Evolutionary conservation across 2,888 invertebrate genomes (phyloP).

Genomic region (Ischnus inquisitorius): DNA sequence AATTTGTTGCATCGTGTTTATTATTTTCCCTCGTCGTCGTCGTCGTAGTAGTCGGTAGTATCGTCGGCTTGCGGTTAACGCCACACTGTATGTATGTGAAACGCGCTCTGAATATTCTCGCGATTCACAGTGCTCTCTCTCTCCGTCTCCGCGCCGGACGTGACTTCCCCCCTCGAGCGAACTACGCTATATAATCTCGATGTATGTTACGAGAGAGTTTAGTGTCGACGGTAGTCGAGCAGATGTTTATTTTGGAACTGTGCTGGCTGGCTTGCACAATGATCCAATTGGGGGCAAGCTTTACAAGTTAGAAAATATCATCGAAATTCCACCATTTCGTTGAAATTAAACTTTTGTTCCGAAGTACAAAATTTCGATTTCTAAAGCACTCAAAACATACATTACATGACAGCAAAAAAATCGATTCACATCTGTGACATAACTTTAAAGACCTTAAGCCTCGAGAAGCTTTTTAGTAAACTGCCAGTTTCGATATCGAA

Average conservation of each 20-base stretch:
- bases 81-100: conserved; percentile 27
- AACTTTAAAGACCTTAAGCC: neutral
- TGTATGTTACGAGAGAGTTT: conserved; percentile 58
- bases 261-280: conserved; percentile 55
- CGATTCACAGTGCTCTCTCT: conserved; percentile 54
- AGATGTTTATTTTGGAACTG: conserved; percentile 65
- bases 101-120: conserved; percentile 61
- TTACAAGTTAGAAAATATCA: neutral
- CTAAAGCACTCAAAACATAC: neutral
- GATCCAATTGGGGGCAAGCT: conserved; percentile 33
- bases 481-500: neutral
- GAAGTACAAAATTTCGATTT: neutral
- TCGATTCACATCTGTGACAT: neutral
- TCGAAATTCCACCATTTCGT: neutral
- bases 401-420: neutral
- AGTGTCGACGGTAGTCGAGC: conserved; percentile 50
- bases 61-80: conserved; percentile 30
- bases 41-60: conserved; percentile 36
- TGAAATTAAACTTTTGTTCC: neutral
- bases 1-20: conserved; percentile 84
- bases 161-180: conserved; percentile 56
- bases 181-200: conserved; percentile 41
- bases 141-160: conserved; percentile 67
- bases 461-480: neutral
- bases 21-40: conserved; percentile 76